Conservation (phyloP, 1,140 invertebrate genomes). For the Bombus pyrosoma region DNA sequence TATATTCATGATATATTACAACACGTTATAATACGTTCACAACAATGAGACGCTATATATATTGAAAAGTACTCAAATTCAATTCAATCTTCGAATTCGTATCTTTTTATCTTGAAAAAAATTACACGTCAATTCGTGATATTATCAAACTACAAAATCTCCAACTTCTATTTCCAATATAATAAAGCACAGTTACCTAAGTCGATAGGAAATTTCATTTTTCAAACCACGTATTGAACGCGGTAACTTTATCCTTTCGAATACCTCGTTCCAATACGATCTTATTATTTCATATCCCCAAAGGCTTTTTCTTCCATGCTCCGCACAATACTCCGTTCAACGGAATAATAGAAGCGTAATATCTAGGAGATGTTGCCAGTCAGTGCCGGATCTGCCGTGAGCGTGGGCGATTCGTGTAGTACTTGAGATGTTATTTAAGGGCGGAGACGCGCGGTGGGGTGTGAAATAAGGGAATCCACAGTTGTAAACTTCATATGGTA, state of each 20-base stretch:
- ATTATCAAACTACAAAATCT: background rate
- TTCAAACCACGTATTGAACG: background rate
- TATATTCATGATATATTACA: no score
- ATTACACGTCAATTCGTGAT: no score
- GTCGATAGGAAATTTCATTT: background rate
- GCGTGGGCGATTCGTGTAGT: background rate
- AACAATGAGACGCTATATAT: no score
- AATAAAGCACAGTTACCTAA: background rate
- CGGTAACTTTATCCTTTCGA: background rate
- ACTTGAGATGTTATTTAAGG: background rate
- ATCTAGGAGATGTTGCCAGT: background rate
- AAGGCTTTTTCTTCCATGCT: background rate
- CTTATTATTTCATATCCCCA: background rate
- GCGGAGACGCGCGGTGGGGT: background rate
- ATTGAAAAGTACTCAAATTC: no score
- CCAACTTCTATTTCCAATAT: background rate
- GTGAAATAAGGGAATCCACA: background rate
- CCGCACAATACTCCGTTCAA: background rate
- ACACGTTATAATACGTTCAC: no score
- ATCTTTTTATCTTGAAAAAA: no score
- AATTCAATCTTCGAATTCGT: no score
- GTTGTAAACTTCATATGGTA: background rate
- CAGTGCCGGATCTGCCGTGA: background rate
- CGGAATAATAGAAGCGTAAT: background rate
- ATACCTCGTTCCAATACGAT: background rate